Conservation (phyloP, 2,797 vertebrate genomes). For the Dipus sagitta region DNA sequence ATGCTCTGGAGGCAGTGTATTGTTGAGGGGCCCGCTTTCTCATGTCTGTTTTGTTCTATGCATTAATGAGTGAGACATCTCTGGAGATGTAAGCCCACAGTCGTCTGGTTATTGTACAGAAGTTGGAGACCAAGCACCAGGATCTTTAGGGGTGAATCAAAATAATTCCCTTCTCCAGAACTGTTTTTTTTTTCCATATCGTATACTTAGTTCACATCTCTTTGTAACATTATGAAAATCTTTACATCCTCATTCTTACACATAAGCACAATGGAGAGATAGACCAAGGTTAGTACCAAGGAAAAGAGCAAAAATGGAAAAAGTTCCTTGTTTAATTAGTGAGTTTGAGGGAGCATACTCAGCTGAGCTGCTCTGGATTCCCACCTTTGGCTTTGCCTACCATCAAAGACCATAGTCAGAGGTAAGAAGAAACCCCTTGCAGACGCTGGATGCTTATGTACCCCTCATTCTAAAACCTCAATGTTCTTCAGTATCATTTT, state of each 20-base stretch:
- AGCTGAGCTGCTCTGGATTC: background rate
- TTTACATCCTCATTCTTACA: background rate
- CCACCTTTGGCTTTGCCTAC: background rate
- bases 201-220: slow-evolving; percentile 4
- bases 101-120: background rate
- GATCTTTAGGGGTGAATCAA: background rate
- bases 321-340: background rate
- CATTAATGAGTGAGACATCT: background rate
- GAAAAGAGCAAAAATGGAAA: background rate
- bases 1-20: too few relatives aligned
- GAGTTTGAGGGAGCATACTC: background rate
- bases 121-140: background rate
- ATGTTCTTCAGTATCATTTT: slow-evolving; percentile 27
- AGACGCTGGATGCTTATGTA: background rate
- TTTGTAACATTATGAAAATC: background rate
- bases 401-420: background rate
- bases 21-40: background rate
- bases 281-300: background rate
- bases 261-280: background rate
- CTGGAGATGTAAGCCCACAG: background rate
- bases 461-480: slow-evolving; percentile 9
- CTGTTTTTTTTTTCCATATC: background rate
- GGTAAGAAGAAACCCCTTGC: background rate
- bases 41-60: background rate
- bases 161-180: slow-evolving; percentile 1